phyloP scores from a whole-genome alignment of 1,140 invertebrate species.

The Drosophila sproati region DNA sequence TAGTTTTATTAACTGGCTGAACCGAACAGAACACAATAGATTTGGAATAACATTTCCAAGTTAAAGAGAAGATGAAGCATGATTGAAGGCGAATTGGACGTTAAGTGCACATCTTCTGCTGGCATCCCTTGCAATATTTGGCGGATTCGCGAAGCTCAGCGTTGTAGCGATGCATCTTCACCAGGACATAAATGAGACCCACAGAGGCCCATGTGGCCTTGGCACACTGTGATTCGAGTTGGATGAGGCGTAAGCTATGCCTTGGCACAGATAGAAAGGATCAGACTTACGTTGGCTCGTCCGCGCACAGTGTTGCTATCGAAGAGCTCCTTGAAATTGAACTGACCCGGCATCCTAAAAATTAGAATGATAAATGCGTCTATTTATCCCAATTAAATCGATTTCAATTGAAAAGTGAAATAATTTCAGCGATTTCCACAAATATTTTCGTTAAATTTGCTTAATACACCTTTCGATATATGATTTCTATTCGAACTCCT shows the following conservation, averaged over 20 bases:
- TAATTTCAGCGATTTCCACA: not conserved
- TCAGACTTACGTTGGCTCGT: slow-evolving; percentile 61
- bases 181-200: slow-evolving; percentile 57
- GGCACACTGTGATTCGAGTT: slow-evolving; percentile 88
- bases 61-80: not conserved
- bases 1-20: slow-evolving; percentile 7
- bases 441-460: not conserved
- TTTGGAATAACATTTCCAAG: slow-evolving; percentile 27
- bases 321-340: slow-evolving; percentile 47
- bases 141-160: slow-evolving; percentile 46
- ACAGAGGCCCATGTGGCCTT: slow-evolving; percentile 66
- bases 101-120: slow-evolving; percentile 38
- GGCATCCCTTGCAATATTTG: slow-evolving; percentile 64
- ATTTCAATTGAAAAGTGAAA: not conserved
- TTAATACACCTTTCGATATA: not conserved
- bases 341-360: slow-evolving; percentile 40
- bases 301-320: slow-evolving; percentile 62
- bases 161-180: slow-evolving; percentile 55
- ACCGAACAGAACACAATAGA: slow-evolving; percentile 28
- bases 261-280: too few relatives aligned
- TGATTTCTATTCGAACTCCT: not conserved
- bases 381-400: too few relatives aligned
- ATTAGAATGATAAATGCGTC: not conserved
- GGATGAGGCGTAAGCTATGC: not conserved
- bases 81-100: not conserved